A percentile compares a stretch with the other conserved stretches of the same genome.
Evolutionary conservation across 2,113 vertebrate species (phyloP).

Genomic region (Malurus melanocephalus): DNA sequence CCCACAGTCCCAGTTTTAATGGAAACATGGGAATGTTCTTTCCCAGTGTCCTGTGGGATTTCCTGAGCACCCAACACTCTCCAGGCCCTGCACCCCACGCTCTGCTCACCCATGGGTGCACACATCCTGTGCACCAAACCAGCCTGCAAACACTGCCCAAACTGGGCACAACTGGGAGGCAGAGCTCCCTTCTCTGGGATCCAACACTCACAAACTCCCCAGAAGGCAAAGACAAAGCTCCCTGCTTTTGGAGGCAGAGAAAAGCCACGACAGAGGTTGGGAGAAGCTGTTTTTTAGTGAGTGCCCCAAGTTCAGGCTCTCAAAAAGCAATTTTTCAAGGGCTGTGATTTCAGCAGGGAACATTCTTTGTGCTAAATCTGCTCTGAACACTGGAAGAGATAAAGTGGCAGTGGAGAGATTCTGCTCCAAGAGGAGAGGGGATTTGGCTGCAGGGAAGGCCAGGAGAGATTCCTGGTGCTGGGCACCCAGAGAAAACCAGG

Average conservation of each 20-base stretch:
- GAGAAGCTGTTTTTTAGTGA: not conserved
- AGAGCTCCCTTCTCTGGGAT: not conserved
- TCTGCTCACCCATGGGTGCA: not conserved
- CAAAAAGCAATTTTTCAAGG: not conserved
- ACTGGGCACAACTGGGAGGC: not conserved
- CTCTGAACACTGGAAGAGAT: not conserved
- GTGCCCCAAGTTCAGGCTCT: not conserved
- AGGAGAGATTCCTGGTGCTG: accelerated
- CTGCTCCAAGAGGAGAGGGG: not conserved
- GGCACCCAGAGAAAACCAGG: not conserved
- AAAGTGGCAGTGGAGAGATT: not conserved
- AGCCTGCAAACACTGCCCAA: not conserved
- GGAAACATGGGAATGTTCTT: accelerated
- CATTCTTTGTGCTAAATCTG: not conserved
- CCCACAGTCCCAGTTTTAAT: accelerated
- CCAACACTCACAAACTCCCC: not conserved
- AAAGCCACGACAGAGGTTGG: not conserved
- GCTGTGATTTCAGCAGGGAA: not conserved
- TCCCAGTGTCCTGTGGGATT: not conserved
- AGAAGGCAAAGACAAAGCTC: not conserved
- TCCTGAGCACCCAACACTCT: not conserved
- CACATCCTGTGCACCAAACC: not conserved
- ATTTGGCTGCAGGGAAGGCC: not conserved
- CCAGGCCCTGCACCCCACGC: not conserved
- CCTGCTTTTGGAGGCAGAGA: not conserved